These are phyloP conservation scores for human DNA, from an alignment of 2,113 vertebrate species.

Conservation along the genomic window DNA sequence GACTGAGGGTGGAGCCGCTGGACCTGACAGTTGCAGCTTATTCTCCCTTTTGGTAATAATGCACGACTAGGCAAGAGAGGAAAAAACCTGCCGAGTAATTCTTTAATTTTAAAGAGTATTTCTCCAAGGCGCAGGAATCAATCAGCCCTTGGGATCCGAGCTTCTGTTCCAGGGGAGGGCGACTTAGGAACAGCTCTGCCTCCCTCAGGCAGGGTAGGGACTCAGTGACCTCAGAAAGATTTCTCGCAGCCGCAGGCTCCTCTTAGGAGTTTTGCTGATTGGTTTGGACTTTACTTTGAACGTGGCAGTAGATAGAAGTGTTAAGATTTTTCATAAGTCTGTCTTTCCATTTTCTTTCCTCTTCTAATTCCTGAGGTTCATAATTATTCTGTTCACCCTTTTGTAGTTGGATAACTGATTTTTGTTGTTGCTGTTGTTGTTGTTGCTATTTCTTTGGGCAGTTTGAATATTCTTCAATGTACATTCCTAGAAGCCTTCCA, in stretches of 20 bases:
- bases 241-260: background rate
- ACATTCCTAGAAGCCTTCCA: background rate
- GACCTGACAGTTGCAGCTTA: background rate
- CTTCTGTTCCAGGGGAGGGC: background rate
- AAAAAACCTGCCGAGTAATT: background rate
- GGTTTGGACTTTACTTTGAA: constrained; percentile 44
- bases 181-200: background rate
- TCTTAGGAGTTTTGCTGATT: background rate
- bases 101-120: background rate
- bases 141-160: background rate
- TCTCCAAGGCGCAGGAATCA: background rate
- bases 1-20: background rate
- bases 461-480: background rate
- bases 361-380: background rate
- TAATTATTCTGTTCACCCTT: background rate
- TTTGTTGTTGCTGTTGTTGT: background rate
- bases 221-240: background rate
- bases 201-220: background rate
- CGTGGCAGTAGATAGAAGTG: background rate
- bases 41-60: background rate
- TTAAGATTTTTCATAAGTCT: background rate
- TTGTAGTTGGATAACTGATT: background rate
- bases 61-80: background rate
- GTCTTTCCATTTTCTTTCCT: constrained; percentile 22
- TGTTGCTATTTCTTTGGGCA: background rate